Evolutionary conservation across 2,113 vertebrate species (phyloP).

Genomic region (Malaclemys terrapin): DNA sequence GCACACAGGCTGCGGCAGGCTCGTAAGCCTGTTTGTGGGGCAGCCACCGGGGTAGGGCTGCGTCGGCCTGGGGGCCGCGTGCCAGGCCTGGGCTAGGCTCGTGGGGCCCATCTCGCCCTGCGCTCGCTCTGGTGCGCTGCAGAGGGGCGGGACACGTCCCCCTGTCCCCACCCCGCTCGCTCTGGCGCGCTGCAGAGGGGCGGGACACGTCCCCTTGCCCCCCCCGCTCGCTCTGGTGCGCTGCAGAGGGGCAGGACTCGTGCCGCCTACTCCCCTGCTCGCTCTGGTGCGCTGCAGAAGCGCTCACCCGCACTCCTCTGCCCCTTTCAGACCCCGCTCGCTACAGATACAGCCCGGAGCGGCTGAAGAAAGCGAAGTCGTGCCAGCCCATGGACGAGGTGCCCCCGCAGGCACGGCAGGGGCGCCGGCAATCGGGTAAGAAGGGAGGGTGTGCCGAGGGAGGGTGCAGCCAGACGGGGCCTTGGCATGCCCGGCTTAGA

Average conservation of each 20-base stretch:
- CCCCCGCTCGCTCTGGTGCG: not conserved
- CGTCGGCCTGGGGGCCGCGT: not conserved
- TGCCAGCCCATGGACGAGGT: slow-evolving; percentile 79
- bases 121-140: rapidly evolving
- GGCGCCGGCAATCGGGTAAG: slow-evolving; percentile 91
- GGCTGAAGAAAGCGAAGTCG: slow-evolving; percentile 86
- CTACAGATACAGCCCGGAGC: slow-evolving; percentile 90
- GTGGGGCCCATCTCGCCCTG: rapidly evolving
- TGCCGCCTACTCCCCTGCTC: too few relatives aligned
- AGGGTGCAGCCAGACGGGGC: not conserved
- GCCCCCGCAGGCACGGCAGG: slow-evolving; percentile 68
- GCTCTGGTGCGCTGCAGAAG: not conserved
- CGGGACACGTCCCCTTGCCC: too few relatives aligned
- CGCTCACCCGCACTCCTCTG: not conserved
- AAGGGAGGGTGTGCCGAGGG: rapidly evolving
- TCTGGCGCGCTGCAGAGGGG: too few relatives aligned
- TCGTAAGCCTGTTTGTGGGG: not conserved
- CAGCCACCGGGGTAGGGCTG: not conserved
- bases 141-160: rapidly evolving
- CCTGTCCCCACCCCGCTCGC: too few relatives aligned
- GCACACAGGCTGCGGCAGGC: not conserved
- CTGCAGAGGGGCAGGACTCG: too few relatives aligned
- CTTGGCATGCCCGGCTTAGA: too few relatives aligned
- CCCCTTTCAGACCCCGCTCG: slow-evolving; percentile 80
- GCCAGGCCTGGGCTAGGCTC: rapidly evolving